Base-by-base conservation (phyloP, 2,797 vertebrate species). In the Micropoecilia bifurca region DNA sequence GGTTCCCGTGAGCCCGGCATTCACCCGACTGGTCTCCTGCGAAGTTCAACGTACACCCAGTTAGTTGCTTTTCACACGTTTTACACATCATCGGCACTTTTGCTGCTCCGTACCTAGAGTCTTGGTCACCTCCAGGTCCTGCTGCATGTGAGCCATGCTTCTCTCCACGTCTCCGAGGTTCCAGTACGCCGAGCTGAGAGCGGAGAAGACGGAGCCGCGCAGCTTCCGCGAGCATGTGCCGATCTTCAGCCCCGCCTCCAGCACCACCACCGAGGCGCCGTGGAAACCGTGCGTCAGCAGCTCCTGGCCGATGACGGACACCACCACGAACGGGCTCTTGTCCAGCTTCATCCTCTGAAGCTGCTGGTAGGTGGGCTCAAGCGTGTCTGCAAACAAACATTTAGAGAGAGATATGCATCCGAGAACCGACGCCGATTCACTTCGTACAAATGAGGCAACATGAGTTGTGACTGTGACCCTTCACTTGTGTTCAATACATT, bases 271-370 rank as follows among this genome's bases (percentile, higher is more conserved):
- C 0, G 98, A 98, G 57, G 85, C 97, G 75, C 0, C 97, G 92
- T 99, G 97, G 0, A 97, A 97, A 61, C 96, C 91, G 0, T 97
- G 96, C 0, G 96, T 98, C 93, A 99, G 96, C 78, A 99, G 97
- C 83, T 99, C 98, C 93, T 99, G 98, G 28, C 98, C 98, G 1
- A 99, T 96, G 88, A 99, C 98, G 5, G 98, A 99, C 77, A 99
- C 98, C n/a, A 99, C 98, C 84, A 99, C 98, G 80, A 99, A 99
- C 5, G 98, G 98, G 80, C 98, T 99, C 93, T 98, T 98, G 96
- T 99, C 98, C 96, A 99, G 95, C 93, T 99, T 99, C 98, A 99
- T 99, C 95, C 97, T 98, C 96, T 99, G 98, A 80, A 99, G 95
- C 90, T 99, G 97, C 93, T 98, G 97, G 89, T 99, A 98, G 75